Evolutionary conservation across 2,797 vertebrate species (phyloP).

Genomic region (Manis pentadactyla): DNA sequence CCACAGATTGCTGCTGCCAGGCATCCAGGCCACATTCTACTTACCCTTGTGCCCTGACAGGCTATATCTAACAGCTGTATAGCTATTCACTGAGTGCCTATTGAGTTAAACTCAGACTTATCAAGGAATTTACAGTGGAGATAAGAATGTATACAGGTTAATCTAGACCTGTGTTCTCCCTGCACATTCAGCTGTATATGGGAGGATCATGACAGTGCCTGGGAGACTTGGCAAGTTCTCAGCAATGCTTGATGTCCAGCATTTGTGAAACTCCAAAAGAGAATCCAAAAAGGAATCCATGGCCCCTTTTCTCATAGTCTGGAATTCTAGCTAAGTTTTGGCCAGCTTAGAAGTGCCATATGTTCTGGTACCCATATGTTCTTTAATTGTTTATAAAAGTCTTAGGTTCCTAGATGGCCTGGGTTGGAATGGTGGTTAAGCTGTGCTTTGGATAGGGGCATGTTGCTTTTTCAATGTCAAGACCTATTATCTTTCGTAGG

Average conservation of each 20-base stretch:
- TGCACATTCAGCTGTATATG: not conserved
- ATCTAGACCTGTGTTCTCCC: not conserved
- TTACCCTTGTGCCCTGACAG: not conserved
- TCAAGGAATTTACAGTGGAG: not conserved
- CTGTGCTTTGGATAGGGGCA: not conserved
- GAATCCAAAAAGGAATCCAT: constrained; percentile 40
- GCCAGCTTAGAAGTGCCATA: not conserved
- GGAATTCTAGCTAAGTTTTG: constrained; percentile 22
- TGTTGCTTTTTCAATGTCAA: constrained; percentile 43
- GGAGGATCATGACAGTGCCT: not conserved
- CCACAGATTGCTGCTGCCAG: not conserved
- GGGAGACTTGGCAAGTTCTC: not conserved
- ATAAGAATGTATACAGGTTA: not conserved
- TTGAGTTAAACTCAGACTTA: not conserved
- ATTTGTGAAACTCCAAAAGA: constrained; percentile 50
- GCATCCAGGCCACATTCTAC: not conserved
- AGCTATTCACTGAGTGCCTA: not conserved
- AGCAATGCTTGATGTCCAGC: not conserved
- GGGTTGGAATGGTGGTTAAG: not conserved
- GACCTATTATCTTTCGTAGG: constrained; percentile 85
- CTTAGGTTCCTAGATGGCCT: not conserved
- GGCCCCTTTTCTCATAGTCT: not conserved
- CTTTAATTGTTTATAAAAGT: not conserved
- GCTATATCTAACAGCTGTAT: not conserved
- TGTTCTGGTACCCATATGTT: not conserved